phyloP scores from a whole-genome alignment of 2,113 vertebrate species.

The Puma concolor region DNA sequence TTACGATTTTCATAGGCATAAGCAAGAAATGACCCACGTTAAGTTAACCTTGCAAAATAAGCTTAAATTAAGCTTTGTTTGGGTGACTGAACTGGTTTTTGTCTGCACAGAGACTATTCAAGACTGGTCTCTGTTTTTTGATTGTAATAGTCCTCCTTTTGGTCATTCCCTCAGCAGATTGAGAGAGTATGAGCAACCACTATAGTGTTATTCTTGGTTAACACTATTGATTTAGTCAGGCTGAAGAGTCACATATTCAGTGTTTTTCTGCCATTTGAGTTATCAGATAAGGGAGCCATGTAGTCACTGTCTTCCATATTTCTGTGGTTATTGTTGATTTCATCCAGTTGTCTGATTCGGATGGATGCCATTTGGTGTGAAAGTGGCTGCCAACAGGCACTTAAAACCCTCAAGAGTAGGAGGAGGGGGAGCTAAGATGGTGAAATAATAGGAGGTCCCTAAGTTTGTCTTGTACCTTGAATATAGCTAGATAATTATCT shows the following conservation, averaged over 20 bases:
- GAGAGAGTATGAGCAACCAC: not conserved
- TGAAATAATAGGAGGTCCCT: not conserved
- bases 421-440: not conserved
- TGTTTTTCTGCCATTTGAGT: not conserved
- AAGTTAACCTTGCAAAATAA: not conserved
- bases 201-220: not conserved
- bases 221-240: not conserved
- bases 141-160: not conserved
- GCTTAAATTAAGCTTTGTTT: not conserved
- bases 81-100: not conserved
- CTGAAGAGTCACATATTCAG: not conserved
- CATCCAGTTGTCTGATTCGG: not conserved
- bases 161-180: not conserved
- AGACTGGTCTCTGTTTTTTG: not conserved
- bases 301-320: not conserved
- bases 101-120: not conserved
- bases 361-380: not conserved
- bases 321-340: not conserved
- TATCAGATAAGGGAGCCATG: not conserved
- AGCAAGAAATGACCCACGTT: not conserved
- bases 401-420: not conserved
- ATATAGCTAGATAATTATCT: not conserved
- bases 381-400: not conserved
- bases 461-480: not conserved
- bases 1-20: not conserved